Conservation (phyloP, 1,140 invertebrate genomes). For the Delia radicum region DNA sequence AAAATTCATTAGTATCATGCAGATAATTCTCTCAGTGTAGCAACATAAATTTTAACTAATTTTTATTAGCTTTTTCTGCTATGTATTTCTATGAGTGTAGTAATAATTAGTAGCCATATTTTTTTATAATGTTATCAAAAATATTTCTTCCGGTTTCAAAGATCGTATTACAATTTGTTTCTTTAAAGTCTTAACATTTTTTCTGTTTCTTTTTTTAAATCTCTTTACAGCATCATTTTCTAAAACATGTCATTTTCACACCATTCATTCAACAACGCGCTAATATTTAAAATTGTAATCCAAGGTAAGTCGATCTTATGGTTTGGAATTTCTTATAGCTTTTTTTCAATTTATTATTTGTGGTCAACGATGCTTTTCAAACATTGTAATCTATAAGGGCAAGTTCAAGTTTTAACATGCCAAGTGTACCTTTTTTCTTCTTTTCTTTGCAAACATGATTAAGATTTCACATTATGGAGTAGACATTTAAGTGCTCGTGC, state of each 20-base stretch:
- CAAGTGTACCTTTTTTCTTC: background rate
- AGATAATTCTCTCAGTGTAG: no score
- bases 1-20: no score
- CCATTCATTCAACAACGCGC: background rate
- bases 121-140: no score
- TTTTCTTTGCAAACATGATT: background rate
- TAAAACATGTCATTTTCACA: slow-evolving; percentile 1
- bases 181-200: background rate
- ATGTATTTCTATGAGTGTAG: no score
- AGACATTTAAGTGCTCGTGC: no score
- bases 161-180: background rate
- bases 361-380: slow-evolving; percentile 9
- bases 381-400: slow-evolving; percentile 22
- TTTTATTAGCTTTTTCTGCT: no score
- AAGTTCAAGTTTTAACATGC: slow-evolving; percentile 13
- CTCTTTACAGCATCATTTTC: background rate
- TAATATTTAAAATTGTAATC: background rate
- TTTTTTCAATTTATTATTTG: background rate
- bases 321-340: slow-evolving; percentile 10
- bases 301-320: slow-evolving; percentile 10
- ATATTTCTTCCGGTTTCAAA: background rate
- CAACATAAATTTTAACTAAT: no score
- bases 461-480: slow-evolving; percentile 10
- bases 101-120: no score
- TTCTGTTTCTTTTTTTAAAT: background rate